phyloP scores from a whole-genome alignment of 2,888 invertebrate genomes.

The Ormyrus thymus region DNA sequence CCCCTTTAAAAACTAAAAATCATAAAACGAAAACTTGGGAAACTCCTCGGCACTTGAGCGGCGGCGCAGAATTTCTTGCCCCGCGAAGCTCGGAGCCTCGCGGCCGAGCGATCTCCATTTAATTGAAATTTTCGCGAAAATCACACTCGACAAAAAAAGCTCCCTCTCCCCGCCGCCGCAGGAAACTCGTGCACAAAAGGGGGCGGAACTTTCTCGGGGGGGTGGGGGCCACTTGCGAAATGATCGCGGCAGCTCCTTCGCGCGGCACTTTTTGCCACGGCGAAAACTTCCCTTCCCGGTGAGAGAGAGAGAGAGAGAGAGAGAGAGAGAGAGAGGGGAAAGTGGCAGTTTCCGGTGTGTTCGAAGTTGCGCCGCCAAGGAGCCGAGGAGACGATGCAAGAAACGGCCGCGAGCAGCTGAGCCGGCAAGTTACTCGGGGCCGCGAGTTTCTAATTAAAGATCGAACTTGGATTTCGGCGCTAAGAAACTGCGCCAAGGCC shows the following conservation, averaged over 20 bases:
- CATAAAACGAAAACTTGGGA: background rate
- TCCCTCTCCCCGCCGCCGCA: background rate
- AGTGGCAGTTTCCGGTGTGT: background rate
- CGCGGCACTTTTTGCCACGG: conserved; percentile 36
- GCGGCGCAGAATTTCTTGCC: conserved; percentile 34
- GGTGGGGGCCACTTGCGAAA: conserved; percentile 8
- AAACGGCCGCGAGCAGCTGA: conserved; percentile 46
- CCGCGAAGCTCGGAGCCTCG: background rate
- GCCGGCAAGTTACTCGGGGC: conserved; percentile 37
- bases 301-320: no score
- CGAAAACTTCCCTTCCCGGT: conserved; percentile 22
- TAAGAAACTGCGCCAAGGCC: conserved; percentile 51
- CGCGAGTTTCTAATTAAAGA: conserved; percentile 72
- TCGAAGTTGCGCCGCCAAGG: conserved; percentile 7
- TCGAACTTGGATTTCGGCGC: conserved; percentile 66
- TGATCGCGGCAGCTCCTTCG: conserved; percentile 16
- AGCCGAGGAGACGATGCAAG: conserved; percentile 25
- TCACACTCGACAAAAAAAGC: conserved; percentile 44
- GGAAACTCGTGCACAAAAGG: conserved; percentile 36
- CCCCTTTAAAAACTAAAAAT: background rate
- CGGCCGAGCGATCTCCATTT: conserved; percentile 38
- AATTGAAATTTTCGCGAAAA: conserved; percentile 55
- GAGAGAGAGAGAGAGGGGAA: no score
- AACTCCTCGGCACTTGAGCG: no score
- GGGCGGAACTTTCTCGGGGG: conserved; percentile 28